These are phyloP conservation scores for Pandion haliaetus DNA, from an alignment of 2,113 vertebrate species.

Conservation along the genomic window DNA sequence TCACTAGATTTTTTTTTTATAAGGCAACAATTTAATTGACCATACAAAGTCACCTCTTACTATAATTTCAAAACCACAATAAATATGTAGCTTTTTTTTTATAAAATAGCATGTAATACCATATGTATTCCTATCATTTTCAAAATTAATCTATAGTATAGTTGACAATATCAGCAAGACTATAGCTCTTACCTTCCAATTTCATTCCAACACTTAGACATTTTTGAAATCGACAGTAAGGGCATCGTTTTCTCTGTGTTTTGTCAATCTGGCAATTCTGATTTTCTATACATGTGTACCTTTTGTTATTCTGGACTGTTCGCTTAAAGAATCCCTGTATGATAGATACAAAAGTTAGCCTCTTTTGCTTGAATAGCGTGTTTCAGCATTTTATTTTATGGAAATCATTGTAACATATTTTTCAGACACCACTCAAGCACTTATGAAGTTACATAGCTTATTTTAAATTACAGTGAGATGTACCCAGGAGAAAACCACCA, in stretches of 20 bases:
- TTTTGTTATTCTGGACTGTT: slow-evolving; percentile 99
- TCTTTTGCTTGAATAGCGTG: not conserved
- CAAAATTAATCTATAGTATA: not conserved
- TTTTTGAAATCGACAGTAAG: slow-evolving; percentile 98
- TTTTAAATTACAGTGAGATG: slow-evolving; percentile 27
- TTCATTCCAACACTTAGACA: slow-evolving; percentile 99
- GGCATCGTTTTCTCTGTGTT: slow-evolving; percentile 97
- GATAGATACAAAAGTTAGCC: slow-evolving; percentile 67
- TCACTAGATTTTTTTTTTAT: not conserved
- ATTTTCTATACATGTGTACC: slow-evolving; percentile 99
- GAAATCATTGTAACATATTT: slow-evolving; percentile 12
- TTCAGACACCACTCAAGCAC: not conserved
- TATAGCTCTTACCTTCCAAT: slow-evolving; percentile 88
- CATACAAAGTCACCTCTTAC: not conserved
- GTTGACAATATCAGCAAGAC: not conserved
- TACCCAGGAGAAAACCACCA: not conserved
- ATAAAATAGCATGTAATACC: not conserved
- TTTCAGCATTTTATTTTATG: slow-evolving; percentile 21
- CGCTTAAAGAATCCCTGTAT: slow-evolving; percentile 98
- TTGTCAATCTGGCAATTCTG: slow-evolving; percentile 99
- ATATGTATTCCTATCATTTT: not conserved
- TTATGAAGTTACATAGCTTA: not conserved
- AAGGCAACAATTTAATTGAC: not conserved
- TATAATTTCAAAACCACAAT: not conserved
- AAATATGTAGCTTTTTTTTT: not conserved